Conservation (phyloP, 2,113 vertebrate genomes). For the Tragulus kanchil region DNA sequence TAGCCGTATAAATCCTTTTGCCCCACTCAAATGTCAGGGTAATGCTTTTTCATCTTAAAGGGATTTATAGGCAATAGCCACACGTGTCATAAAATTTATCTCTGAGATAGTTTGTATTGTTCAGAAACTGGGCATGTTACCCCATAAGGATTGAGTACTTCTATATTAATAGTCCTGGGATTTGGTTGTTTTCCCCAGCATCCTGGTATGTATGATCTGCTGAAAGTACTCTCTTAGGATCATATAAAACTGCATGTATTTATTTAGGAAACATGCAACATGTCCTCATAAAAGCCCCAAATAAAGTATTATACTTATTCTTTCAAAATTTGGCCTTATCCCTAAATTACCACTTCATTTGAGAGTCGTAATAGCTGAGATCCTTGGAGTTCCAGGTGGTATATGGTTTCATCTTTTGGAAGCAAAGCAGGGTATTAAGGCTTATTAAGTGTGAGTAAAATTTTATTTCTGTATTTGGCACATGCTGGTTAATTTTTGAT, state of each 20-base stretch:
- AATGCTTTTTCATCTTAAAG: slow-evolving; percentile 55
- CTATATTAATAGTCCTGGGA: background rate
- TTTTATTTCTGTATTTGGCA: background rate
- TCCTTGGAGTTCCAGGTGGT: background rate
- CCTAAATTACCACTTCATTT: background rate
- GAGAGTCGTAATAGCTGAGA: background rate
- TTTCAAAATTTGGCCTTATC: background rate
- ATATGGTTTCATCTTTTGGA: background rate
- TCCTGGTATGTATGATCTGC: background rate
- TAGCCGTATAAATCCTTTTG: slow-evolving; percentile 19
- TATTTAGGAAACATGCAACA: background rate
- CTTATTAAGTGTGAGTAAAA: background rate
- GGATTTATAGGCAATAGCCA: slow-evolving; percentile 51
- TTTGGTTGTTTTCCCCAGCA: background rate
- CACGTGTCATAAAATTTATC: background rate
- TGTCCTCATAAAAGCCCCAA: slow-evolving; percentile 54
- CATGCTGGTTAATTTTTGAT: slow-evolving; percentile 34
- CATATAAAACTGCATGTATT: background rate
- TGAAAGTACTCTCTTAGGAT: background rate
- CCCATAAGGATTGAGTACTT: background rate
- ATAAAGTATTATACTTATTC: background rate
- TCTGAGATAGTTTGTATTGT: background rate
- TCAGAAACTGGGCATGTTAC: background rate
- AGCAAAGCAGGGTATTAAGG: background rate
- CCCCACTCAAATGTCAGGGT: slow-evolving; percentile 36